phyloP scores from a whole-genome alignment of 2,113 vertebrate species.

The Tachuris rubrigastra region DNA sequence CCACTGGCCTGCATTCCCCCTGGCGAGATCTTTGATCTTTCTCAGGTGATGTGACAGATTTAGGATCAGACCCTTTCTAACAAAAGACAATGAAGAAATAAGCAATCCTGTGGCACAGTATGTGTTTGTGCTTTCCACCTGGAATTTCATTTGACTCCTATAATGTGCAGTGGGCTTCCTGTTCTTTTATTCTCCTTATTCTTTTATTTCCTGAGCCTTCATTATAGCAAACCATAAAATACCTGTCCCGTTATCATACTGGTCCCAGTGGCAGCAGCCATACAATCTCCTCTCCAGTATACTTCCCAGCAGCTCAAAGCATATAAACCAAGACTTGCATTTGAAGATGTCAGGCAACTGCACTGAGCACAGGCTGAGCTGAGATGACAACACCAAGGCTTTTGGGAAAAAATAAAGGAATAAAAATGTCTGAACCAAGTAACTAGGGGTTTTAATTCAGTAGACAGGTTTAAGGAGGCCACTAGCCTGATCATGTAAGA shows the following conservation, averaged over 20 bases:
- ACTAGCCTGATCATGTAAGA: neutral
- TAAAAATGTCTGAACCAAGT: neutral
- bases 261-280: neutral
- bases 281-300: neutral
- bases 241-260: neutral
- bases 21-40: neutral
- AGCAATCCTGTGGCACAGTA: neutral
- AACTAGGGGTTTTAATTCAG: neutral
- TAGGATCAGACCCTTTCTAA: neutral
- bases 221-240: neutral
- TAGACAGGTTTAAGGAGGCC: neutral
- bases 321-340: neutral
- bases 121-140: neutral
- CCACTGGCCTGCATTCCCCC: neutral
- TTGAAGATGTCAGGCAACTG: neutral
- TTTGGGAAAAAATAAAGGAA: neutral
- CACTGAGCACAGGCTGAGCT: neutral
- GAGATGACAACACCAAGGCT: neutral
- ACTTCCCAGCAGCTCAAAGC: neutral
- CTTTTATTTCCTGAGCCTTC: neutral
- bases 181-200: neutral
- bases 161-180: neutral
- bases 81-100: neutral
- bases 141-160: neutral
- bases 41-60: neutral